A percentile compares a stretch with the other conserved stretches of the same genome.
These are phyloP conservation scores for Hirtodrosophila confusa DNA, from an alignment of 2,888 invertebrate genomes.

Conservation along the genomic window DNA sequence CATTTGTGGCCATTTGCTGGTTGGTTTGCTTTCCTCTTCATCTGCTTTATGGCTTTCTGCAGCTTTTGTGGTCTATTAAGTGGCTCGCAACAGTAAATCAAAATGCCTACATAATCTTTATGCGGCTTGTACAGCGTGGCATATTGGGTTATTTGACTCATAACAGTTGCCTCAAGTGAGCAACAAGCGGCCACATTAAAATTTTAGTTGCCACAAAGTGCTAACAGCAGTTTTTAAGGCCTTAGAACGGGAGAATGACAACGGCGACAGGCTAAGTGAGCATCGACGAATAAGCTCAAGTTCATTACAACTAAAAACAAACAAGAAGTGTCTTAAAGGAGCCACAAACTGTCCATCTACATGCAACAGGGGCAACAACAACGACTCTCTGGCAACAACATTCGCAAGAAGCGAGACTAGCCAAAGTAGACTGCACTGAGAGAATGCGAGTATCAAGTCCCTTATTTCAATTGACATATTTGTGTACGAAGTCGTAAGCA, in stretches of 20 bases:
- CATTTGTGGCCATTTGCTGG: constrained; percentile 76
- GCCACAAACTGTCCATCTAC: constrained; percentile 36
- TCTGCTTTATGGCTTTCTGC: constrained; percentile 54
- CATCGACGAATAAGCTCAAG: constrained; percentile 44
- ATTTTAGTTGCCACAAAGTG: constrained; percentile 49
- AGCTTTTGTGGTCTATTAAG: constrained; percentile 79
- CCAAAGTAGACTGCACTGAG: constrained; percentile 21
- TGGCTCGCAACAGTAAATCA: constrained; percentile 69
- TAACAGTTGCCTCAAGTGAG: constrained; percentile 51
- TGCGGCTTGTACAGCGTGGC: constrained; percentile 52
- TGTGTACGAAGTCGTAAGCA: too few relatives aligned
- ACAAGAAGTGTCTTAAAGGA: constrained; percentile 20
- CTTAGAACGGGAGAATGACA: constrained; percentile 15
- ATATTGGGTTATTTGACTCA: constrained; percentile 52
- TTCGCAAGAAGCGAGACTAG: constrained; percentile 30
- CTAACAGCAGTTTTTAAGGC: constrained; percentile 41
- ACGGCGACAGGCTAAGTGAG: constrained; percentile 26
- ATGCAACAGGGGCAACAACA: constrained; percentile 47
- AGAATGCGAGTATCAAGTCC: background rate
- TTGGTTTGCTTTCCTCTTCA: constrained; percentile 30
- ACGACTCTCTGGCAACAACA: constrained; percentile 22
- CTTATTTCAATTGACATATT: too few relatives aligned
- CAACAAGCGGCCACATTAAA: constrained; percentile 64
- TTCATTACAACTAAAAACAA: constrained; percentile 64
- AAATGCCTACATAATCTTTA: constrained; percentile 69